Evolutionary conservation across 92 coral and sea anemone genomes (phyloP), one percentile per base, ranked within the genome.

Genomic region (Palythoa grandis): DNA sequence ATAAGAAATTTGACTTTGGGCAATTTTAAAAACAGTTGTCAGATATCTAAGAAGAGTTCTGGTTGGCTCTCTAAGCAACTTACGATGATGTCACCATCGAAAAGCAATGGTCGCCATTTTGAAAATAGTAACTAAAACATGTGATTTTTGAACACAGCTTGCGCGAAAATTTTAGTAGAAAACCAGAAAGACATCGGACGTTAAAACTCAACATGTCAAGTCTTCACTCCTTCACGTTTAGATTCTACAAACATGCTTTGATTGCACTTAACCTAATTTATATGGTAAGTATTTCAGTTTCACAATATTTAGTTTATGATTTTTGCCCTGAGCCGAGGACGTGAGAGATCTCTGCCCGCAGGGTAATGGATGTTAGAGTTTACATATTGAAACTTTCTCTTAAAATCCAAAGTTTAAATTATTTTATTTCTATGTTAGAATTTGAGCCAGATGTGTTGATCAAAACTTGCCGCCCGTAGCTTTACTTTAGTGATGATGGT

Each of bases 211-310:
- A 43, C 50, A 80, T 80, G 85, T 80, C 85, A 23, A 66, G 40
- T 66, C 85, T 80, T 48, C n/a, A 92, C 72, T 89, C 95, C 50
- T 90, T 89, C 78, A 87, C 91, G 14, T 96, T 96, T 82, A 74
- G 87, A 38, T 96, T 94, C 79, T 85, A 89, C 83, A 94, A 80
- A 85, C 96, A 90, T 63, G 95, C 95, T 47, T 87, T 96, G 84
- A 92, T 96, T 70, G 95, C 97, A 69, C 88, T 96, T 20, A 96
- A 96, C 78, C 85, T 94, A 73, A 82, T 93, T 72, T 96, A 96
- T 66, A 88, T 96, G 92, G 98, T 96, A 93, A 91, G 98, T 85
- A 43, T 43, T 43, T 43, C 50, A 43, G 35, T 29, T 29, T 29
- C 7, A 0, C 50, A 1, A 43, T 40, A 40, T 40, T 40, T 40